phyloP scores from a whole-genome alignment of 2,113 vertebrate genomes.

The sheep (Ovis aries) region ARS-UI_Ramb_v3.0 NC_056054.1:256460001-256460500 shows the following conservation, averaged over 20 bases:
- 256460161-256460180: neutral
- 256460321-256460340: neutral
- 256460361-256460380: neutral
- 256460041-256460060: neutral
- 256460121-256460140: neutral
- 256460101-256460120: neutral
- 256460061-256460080: neutral
- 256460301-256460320: neutral
- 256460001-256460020: neutral
- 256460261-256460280: neutral
- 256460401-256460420: neutral
- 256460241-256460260: neutral
- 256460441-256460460: neutral
- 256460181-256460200: neutral
- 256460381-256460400: neutral
- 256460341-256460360: neutral
- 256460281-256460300: neutral
- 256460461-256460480: neutral
- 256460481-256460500: neutral
- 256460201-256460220: neutral
- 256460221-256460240: neutral
- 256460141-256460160: neutral
- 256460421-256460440: neutral
- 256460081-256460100: neutral
- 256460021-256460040: neutral